phyloP scores from a whole-genome alignment of 2,888 invertebrate genomes.

The Drosophila rubida region DNA sequence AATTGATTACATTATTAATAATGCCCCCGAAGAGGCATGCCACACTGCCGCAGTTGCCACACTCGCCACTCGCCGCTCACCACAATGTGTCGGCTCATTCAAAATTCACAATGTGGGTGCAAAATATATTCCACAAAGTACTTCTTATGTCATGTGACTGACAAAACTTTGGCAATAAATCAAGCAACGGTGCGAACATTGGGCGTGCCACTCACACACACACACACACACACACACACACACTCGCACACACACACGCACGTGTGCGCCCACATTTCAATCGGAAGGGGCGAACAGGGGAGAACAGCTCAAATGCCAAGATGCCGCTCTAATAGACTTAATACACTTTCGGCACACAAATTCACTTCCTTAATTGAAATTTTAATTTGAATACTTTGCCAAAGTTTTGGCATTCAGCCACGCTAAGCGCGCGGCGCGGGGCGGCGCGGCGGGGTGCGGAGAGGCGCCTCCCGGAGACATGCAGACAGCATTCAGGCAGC shows the following conservation, averaged over 20 bases:
- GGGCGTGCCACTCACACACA: constrained; percentile 19
- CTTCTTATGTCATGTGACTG: constrained; percentile 77
- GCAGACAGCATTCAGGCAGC: constrained; percentile 44
- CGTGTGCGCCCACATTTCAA: constrained; percentile 55
- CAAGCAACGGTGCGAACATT: constrained; percentile 63
- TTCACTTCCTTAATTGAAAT: constrained; percentile 81
- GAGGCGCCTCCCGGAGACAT: constrained; percentile 24
- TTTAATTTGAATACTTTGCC: constrained; percentile 80
- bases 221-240: constrained; percentile 6
- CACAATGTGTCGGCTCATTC: constrained; percentile 50
- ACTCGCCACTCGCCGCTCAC: background rate
- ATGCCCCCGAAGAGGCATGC: constrained; percentile 54
- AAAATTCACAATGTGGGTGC: constrained; percentile 57
- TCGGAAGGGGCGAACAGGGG: constrained; percentile 5
- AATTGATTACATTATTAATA: constrained; percentile 79
- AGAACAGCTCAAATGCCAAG: constrained; percentile 67
- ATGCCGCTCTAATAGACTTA: constrained; percentile 77
- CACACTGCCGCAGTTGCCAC: background rate
- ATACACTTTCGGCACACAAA: constrained; percentile 79
- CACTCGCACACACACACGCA: constrained; percentile 19
- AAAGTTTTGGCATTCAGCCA: constrained; percentile 78
- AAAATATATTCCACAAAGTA: constrained; percentile 65
- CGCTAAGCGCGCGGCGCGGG: constrained; percentile 9
- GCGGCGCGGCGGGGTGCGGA: background rate
- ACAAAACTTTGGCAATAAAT: constrained; percentile 78